A percentile compares a stretch with the other conserved stretches of the same genome.
phyloP scores from a whole-genome alignment of 2,888 invertebrate species.

The Clusia tigrina region DNA sequence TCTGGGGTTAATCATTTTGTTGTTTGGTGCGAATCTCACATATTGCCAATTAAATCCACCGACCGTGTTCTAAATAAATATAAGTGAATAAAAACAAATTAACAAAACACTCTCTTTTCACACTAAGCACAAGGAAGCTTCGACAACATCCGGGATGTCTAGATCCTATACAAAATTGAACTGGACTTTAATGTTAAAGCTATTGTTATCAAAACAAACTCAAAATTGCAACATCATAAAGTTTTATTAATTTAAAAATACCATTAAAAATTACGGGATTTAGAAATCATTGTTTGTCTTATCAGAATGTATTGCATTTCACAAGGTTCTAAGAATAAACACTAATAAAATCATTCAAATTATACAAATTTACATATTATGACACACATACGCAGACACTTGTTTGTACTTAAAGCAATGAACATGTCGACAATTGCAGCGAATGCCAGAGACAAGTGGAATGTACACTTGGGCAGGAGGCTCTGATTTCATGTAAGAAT shows the following conservation, averaged over 20 bases:
- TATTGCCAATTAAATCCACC: too few species aligned
- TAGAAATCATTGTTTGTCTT: not conserved
- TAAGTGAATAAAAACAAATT: too few species aligned
- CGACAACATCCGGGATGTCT: too few species aligned
- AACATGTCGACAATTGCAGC: not conserved
- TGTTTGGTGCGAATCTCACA: too few species aligned
- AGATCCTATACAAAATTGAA: too few species aligned
- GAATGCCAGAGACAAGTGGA: not conserved
- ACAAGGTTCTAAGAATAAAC: too few species aligned
- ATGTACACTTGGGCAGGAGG: not conserved
- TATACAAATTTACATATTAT: conserved; percentile 32
- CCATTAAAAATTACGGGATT: conserved; percentile 4
- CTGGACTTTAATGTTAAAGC: too few species aligned
- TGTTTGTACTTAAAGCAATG: not conserved
- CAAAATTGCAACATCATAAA: not conserved
- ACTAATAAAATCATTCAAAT: conserved; percentile 11
- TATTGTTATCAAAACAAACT: too few species aligned
- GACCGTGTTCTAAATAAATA: too few species aligned
- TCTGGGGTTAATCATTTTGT: too few species aligned
- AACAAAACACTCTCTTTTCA: too few species aligned
- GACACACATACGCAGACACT: conserved; percentile 18
- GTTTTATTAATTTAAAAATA: not conserved
- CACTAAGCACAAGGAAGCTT: too few species aligned
- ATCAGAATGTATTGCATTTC: conserved; percentile 14
- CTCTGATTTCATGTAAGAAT: not conserved